phyloP scores from a whole-genome alignment of 2,888 invertebrate genomes.

The Euclidia mi region DNA sequence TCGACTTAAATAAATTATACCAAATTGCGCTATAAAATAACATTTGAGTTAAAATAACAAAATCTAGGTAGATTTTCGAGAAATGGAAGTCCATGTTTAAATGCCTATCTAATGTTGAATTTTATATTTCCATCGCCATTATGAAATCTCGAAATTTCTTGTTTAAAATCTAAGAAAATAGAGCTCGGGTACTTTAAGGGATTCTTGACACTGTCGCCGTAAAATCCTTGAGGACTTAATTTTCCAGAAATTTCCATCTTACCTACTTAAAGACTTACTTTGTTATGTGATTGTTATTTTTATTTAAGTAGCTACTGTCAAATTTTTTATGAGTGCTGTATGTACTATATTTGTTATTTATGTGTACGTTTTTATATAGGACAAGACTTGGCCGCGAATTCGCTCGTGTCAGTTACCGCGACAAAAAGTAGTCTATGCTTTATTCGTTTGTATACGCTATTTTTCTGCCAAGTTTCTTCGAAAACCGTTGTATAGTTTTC shows the following conservation, averaged over 20 bases:
- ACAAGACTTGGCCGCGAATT: no score
- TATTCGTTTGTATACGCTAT: no score
- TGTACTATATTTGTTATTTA: no score
- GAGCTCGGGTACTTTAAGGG: slow-evolving; percentile 27
- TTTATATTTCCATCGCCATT: slow-evolving; percentile 35
- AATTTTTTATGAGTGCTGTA: background rate
- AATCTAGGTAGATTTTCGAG: slow-evolving; percentile 26
- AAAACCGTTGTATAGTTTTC: no score
- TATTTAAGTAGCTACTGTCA: background rate
- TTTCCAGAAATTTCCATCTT: slow-evolving; percentile 29
- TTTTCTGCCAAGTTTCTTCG: no score
- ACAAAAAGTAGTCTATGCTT: no score
- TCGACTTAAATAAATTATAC: no score
- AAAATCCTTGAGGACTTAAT: slow-evolving; percentile 23
- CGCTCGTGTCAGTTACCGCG: no score
- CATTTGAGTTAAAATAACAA: slow-evolving; percentile 33
- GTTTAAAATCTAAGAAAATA: slow-evolving; percentile 41
- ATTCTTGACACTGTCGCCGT: slow-evolving; percentile 29
- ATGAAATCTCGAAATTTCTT: slow-evolving; percentile 38
- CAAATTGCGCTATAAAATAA: slow-evolving; percentile 21
- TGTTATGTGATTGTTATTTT: slow-evolving; percentile 13
- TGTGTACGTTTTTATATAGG: no score
- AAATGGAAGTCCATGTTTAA: slow-evolving; percentile 21
- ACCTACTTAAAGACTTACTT: slow-evolving; percentile 8
- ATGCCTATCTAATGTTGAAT: slow-evolving; percentile 36